These are phyloP conservation scores for Chaenogobius annularis DNA, from an alignment of 2,113 vertebrate genomes.

Conservation along the genomic window DNA sequence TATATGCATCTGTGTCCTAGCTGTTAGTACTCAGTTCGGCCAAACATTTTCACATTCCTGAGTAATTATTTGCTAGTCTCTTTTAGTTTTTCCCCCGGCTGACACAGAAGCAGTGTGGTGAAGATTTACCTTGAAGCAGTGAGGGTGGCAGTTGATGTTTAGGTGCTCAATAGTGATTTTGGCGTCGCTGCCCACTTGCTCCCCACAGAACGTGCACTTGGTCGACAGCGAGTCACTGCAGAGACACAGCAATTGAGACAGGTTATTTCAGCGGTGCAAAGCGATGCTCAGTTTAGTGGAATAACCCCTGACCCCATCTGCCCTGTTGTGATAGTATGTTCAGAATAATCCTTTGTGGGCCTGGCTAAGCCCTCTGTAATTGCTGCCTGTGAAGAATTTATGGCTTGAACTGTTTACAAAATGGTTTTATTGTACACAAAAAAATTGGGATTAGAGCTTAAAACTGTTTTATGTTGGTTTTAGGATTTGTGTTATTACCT, in stretches of 20 bases:
- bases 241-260: conserved; percentile 18
- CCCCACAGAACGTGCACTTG: conserved; percentile 83
- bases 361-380: conserved; percentile 35
- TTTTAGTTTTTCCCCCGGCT: too few species aligned
- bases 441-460: conserved; percentile 24
- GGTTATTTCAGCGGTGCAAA: conserved; percentile 24
- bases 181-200: conserved; percentile 81
- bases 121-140: conserved; percentile 84
- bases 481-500: conserved; percentile 28
- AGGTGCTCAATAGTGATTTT: conserved; percentile 89
- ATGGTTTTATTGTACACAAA: conserved; percentile 20
- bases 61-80: too few species aligned
- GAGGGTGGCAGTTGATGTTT: conserved; percentile 85
- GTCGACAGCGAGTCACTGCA: conserved; percentile 53
- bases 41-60: too few species aligned
- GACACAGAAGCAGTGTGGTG: not conserved
- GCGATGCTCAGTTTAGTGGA: conserved; percentile 19
- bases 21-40: too few species aligned
- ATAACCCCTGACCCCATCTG: conserved; percentile 26
- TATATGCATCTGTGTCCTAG: too few species aligned
- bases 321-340: conserved; percentile 26
- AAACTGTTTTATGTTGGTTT: conserved; percentile 26
- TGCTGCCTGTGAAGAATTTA: conserved; percentile 43
- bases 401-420: conserved; percentile 33
- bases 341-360: conserved; percentile 57